These are phyloP conservation scores for Smutsia gigantea DNA, from an alignment of 2,797 vertebrate species.

Conservation along the genomic window DNA sequence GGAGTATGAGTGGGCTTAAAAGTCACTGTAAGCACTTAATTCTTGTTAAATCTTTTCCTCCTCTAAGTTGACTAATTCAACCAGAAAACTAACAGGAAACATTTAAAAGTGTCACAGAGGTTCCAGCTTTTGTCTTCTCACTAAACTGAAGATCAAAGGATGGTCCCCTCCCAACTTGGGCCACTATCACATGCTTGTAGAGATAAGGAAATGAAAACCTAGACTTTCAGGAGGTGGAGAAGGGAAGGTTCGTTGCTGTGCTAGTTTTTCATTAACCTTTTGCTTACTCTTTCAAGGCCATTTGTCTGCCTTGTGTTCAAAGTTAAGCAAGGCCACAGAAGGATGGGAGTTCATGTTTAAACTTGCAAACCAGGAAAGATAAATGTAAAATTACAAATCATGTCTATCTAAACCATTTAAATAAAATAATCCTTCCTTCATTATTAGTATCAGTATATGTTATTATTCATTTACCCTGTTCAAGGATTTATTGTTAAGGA, in stretches of 20 bases:
- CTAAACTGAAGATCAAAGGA: constrained; percentile 55
- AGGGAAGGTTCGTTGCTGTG: background rate
- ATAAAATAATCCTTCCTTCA: background rate
- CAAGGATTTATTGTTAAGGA: background rate
- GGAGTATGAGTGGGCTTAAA: background rate
- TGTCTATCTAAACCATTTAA: background rate
- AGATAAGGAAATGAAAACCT: background rate
- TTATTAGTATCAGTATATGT: background rate
- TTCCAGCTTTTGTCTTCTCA: background rate
- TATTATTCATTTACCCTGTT: background rate
- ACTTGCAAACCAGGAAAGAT: background rate
- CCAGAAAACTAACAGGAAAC: constrained; percentile 27
- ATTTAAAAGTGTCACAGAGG: background rate
- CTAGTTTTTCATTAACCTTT: constrained; percentile 62
- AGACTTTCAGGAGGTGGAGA: background rate
- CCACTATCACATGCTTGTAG: background rate
- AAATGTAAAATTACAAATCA: background rate
- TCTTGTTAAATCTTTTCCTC: background rate
- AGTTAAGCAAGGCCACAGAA: background rate
- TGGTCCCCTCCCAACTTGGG: background rate
- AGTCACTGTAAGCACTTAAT: background rate
- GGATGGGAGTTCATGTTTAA: background rate
- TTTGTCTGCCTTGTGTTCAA: constrained; percentile 15
- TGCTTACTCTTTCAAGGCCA: background rate
- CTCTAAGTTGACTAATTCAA: background rate